Percentiles rank a stretch among this genome's conserved stretches.
Conservation (phyloP, 2,113 vertebrate genomes). For the Xenopus borealis region DNA sequence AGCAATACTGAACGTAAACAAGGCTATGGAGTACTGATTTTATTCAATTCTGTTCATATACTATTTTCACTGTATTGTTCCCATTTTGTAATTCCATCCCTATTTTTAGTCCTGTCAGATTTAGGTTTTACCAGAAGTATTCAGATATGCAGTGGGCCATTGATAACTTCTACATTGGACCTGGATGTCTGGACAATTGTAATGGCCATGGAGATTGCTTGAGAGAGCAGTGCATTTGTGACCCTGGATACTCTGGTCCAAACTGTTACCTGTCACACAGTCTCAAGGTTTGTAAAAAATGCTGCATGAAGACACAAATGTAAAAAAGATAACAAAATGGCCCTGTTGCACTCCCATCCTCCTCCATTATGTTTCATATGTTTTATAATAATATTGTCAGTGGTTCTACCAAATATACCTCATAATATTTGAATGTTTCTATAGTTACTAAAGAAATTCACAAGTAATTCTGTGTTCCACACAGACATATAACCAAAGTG, state of each 20-base stretch:
- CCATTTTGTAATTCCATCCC: slow-evolving; percentile 12
- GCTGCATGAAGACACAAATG: neutral
- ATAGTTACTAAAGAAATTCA: no score
- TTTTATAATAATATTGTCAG: neutral
- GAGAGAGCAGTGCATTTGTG: slow-evolving; percentile 89
- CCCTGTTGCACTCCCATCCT: slow-evolving; percentile 14
- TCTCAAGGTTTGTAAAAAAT: slow-evolving; percentile 73
- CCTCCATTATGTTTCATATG: neutral
- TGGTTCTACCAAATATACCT: neutral
- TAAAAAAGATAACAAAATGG: no score
- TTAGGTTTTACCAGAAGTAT: slow-evolving; percentile 95
- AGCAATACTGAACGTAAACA: no score
- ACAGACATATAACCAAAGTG: no score
- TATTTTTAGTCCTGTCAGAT: slow-evolving; percentile 79
- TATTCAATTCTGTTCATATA: no score
- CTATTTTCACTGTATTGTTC: neutral
- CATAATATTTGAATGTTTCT: neutral
- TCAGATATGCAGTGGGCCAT: slow-evolving; percentile 93
- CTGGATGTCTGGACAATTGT: slow-evolving; percentile 85
- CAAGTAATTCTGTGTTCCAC: no score
- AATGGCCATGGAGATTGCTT: slow-evolving; percentile 93
- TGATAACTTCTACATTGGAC: slow-evolving; percentile 95
- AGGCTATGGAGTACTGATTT: no score
- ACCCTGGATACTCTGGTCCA: slow-evolving; percentile 86
- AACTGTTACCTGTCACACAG: slow-evolving; percentile 85